Conservation (phyloP, 2,113 vertebrate genomes). For the Myrmecobius fasciatus region DNA sequence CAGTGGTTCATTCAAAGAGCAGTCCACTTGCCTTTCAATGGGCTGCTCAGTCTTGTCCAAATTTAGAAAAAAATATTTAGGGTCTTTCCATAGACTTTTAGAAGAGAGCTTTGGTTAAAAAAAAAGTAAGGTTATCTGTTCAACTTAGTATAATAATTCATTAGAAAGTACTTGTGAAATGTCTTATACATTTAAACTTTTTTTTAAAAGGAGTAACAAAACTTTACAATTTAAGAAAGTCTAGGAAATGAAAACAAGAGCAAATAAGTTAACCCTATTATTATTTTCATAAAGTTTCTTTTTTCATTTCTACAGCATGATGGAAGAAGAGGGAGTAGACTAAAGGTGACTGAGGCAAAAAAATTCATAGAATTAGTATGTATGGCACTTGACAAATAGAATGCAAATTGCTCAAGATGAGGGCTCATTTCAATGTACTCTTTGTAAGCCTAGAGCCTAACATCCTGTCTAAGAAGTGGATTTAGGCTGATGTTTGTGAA, state of each 20-base stretch:
- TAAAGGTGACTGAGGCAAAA: not conserved
- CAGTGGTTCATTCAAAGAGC: not conserved
- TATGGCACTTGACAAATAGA: not conserved
- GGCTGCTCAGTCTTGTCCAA: not conserved
- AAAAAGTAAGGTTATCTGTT: not conserved
- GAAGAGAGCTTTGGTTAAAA: not conserved
- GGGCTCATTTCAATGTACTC: not conserved
- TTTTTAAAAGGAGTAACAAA: not conserved
- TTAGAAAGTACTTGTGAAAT: not conserved
- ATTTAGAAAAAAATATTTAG: not conserved
- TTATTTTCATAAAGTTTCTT: not conserved
- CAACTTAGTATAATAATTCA: not conserved
- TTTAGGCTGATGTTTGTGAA: not conserved
- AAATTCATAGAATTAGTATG: not conserved
- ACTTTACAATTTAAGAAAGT: not conserved
- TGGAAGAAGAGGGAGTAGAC: not conserved
- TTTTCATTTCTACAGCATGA: not conserved
- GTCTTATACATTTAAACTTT: not conserved
- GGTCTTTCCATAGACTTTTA: not conserved
- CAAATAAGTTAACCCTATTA: not conserved
- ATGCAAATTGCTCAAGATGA: not conserved
- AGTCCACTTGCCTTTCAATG: not conserved
- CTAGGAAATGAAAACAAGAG: not conserved
- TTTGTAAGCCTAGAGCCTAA: not conserved
- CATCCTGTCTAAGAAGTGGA: not conserved